phyloP scores from a whole-genome alignment of 1,140 invertebrate genomes.

The Rhyacophila brunnea region DNA sequence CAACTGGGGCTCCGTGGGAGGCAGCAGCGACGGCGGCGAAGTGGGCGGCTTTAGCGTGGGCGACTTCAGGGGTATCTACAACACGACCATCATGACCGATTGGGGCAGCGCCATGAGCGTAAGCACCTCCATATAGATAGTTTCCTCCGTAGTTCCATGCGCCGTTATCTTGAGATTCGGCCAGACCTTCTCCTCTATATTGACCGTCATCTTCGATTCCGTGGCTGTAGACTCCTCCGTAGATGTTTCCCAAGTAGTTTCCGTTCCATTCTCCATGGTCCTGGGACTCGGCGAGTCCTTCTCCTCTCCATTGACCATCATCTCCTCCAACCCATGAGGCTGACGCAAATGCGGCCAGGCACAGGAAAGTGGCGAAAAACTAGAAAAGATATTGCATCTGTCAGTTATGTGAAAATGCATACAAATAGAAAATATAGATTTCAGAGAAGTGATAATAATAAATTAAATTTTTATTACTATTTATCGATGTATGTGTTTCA shows the following conservation, averaged over 20 bases:
- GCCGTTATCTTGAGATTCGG: constrained; percentile 23
- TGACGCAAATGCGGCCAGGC: no score
- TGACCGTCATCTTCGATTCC: constrained; percentile 22
- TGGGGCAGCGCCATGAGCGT: constrained; percentile 37
- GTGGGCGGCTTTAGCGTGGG: constrained; percentile 49
- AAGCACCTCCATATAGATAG: not conserved
- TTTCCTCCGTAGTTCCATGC: not conserved
- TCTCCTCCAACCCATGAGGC: not conserved
- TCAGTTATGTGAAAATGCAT: no score
- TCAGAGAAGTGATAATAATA: no score
- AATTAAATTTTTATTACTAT: no score
- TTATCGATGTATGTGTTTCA: no score
- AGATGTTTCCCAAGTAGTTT: not conserved
- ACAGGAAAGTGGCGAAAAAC: no score
- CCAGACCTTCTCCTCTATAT: constrained; percentile 27
- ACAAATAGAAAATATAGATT: no score
- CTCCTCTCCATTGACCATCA: constrained; percentile 15
- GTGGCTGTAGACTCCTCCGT: constrained; percentile 29
- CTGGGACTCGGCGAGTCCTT: constrained; percentile 23
- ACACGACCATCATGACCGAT: constrained; percentile 38
- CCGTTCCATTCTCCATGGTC: not conserved
- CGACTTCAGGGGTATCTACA: constrained; percentile 48
- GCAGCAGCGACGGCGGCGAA: constrained; percentile 41
- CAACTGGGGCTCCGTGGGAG: constrained; percentile 10
- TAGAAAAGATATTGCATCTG: no score